A percentile compares a stretch with the other conserved stretches of the same genome.
phyloP scores from a whole-genome alignment of 2,113 vertebrate species.

The Dipodomys stephensi region DNA sequence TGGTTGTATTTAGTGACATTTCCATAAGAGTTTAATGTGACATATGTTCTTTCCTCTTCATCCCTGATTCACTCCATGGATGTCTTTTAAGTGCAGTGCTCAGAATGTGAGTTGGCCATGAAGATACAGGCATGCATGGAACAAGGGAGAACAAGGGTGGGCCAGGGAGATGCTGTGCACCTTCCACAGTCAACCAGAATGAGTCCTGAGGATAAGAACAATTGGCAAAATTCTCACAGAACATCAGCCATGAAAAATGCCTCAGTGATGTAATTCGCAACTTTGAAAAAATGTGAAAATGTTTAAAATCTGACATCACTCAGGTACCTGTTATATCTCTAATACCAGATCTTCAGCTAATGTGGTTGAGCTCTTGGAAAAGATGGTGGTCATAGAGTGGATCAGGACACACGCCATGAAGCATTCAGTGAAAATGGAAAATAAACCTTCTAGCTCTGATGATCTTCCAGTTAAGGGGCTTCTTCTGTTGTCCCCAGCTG shows the following conservation, averaged over 20 bases:
- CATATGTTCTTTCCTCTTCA: not conserved
- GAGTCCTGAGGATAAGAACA: not conserved
- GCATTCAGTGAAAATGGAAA: not conserved
- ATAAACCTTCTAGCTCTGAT: fast-evolving
- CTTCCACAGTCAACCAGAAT: not conserved
- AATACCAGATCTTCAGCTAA: not conserved
- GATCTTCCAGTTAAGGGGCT: too few species aligned
- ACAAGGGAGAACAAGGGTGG: not conserved
- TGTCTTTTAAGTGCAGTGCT: not conserved
- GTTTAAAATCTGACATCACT: not conserved
- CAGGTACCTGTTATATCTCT: not conserved
- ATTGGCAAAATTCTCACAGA: not conserved
- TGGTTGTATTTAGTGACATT: not conserved
- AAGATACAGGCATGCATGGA: not conserved
- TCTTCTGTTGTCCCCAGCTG: not conserved
- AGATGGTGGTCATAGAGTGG: not conserved
- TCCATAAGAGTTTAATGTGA: not conserved
- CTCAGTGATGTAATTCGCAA: not conserved
- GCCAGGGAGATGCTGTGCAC: too few species aligned
- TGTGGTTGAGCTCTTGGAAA: not conserved
- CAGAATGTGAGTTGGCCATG: not conserved
- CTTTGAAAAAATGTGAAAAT: not conserved
- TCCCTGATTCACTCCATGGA: not conserved
- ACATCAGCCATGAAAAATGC: not conserved
- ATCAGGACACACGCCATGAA: not conserved